A percentile compares a stretch with the other conserved stretches of the same genome.
phyloP scores from a whole-genome alignment of 2,888 invertebrate species.

The Netelia fuscicornis region DNA sequence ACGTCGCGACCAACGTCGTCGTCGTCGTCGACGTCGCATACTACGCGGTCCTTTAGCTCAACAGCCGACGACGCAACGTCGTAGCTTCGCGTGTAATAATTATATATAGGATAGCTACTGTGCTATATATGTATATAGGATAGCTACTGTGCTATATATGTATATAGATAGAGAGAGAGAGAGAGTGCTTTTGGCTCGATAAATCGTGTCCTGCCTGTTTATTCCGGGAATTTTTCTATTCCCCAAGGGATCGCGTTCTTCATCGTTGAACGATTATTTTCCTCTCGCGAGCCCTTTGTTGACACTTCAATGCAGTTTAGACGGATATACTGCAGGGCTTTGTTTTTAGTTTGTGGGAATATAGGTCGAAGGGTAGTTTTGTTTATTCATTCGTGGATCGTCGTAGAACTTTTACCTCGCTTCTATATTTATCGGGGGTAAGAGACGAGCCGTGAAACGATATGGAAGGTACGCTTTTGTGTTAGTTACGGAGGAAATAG shows the following conservation, averaged over 20 bases:
- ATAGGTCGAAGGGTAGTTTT: not conserved
- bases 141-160: not conserved
- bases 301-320: not conserved
- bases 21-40: slow-evolving; percentile 53
- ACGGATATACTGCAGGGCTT: not conserved
- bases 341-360: not conserved
- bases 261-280: not conserved
- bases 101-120: not conserved
- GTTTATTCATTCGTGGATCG: not conserved
- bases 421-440: not conserved
- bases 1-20: slow-evolving; percentile 63
- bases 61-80: slow-evolving; percentile 35
- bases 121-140: not conserved
- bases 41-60: slow-evolving; percentile 54
- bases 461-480: not conserved
- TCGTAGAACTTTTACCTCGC: not conserved
- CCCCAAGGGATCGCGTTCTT: not conserved
- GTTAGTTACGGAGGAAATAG: not conserved
- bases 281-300: not conserved
- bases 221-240: not conserved
- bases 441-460: too few species aligned
- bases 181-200: slow-evolving; percentile 15
- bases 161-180: slow-evolving; percentile 17
- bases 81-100: not conserved
- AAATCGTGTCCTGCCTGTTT: not conserved